Conservation (phyloP, 37 sponge, comb jelly and placozoan species). For the Dysidea cf. avara region DNA sequence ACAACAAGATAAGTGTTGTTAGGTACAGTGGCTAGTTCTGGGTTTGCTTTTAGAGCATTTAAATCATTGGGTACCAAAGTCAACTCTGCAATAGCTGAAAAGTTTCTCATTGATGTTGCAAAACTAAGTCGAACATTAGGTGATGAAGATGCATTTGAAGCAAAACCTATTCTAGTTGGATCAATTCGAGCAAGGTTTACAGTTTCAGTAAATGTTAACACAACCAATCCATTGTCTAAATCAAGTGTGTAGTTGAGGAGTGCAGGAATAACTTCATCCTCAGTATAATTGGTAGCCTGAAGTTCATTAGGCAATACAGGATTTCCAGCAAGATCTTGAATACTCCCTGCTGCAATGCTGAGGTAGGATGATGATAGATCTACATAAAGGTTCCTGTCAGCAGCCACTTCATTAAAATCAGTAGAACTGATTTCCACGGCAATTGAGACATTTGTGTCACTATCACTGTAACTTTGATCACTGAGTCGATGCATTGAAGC, state of each 20-base stretch:
- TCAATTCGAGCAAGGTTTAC: conserved; percentile 54
- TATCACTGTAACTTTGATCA: conserved; percentile 30
- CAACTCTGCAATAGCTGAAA: conserved; percentile 33
- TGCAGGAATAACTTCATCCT: conserved; percentile 52
- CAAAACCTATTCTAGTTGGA: conserved; percentile 61
- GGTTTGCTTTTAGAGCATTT: conserved; percentile 67
- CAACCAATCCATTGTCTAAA: conserved; percentile 58
- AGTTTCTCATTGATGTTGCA: conserved; percentile 56
- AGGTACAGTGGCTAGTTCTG: conserved; percentile 39
- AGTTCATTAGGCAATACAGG: conserved; percentile 16
- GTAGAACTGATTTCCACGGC: conserved; percentile 33
- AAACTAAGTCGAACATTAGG: conserved; percentile 47
- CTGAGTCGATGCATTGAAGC: conserved; percentile 36
- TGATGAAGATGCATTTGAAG: conserved; percentile 7
- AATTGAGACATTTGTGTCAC: conserved; percentile 47
- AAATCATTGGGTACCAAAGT: conserved; percentile 50
- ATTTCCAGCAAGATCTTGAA: conserved; percentile 58
- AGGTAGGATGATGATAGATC: conserved; percentile 41
- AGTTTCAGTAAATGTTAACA: conserved; percentile 73
- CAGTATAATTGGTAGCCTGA: conserved; percentile 40
- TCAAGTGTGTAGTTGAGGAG: conserved; percentile 55
- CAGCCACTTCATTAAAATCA: conserved; percentile 70
- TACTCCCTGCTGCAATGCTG: conserved; percentile 20
- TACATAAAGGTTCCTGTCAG: conserved; percentile 45
- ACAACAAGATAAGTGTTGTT: conserved; percentile 67